These are phyloP conservation scores for Indicator maculatus DNA, from an alignment of 2,113 vertebrate species.

Conservation along the genomic window DNA sequence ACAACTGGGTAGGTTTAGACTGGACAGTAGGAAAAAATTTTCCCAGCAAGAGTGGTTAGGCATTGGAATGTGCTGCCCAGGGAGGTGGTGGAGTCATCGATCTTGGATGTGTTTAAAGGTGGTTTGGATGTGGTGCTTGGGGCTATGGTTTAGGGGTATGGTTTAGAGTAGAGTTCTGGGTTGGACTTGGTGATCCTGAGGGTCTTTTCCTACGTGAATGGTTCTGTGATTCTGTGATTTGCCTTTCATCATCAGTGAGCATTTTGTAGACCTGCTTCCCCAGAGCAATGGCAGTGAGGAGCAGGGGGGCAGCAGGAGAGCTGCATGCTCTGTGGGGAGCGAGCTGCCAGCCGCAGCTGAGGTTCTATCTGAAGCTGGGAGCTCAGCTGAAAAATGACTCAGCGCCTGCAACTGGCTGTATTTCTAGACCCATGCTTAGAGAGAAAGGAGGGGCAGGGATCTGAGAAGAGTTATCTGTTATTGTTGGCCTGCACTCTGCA, in stretches of 20 bases:
- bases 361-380: neutral
- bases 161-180: too few species aligned
- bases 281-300: neutral
- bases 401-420: neutral
- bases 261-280: neutral
- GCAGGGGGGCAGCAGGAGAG: neutral
- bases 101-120: too few species aligned
- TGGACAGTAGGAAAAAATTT: too few species aligned
- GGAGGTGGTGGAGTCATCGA: too few species aligned
- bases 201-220: too few species aligned
- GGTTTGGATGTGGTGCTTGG: too few species aligned
- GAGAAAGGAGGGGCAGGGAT: neutral
- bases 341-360: neutral
- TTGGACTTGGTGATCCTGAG: too few species aligned
- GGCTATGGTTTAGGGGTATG: too few species aligned
- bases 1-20: too few species aligned
- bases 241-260: conserved; percentile 32
- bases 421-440: neutral
- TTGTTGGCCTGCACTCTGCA: neutral
- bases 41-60: too few species aligned
- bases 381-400: neutral
- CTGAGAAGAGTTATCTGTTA: conserved; percentile 15
- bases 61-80: too few species aligned
- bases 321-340: rapidly evolving
- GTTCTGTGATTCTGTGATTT: neutral